phyloP scores from a whole-genome alignment of 2,797 vertebrate genomes.

The Lophotriccus pileatus region DNA sequence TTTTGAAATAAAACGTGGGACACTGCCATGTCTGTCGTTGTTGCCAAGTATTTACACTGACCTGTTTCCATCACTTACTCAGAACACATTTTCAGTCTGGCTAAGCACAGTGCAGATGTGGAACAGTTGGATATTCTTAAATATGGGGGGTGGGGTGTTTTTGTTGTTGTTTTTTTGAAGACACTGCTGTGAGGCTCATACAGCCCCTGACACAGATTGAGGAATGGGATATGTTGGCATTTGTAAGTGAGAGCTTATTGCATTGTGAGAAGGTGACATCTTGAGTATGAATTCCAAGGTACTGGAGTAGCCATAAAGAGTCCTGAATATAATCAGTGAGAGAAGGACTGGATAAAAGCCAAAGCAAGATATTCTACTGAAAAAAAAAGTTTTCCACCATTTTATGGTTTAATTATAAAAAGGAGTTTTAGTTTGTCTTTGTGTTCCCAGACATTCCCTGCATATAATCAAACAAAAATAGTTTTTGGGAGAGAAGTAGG shows the following conservation, averaged over 20 bases:
- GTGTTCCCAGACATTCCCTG: not conserved
- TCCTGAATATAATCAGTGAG: not conserved
- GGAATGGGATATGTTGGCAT: not conserved
- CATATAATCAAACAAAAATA: not conserved
- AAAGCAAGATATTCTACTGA: not conserved
- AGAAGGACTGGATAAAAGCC: not conserved
- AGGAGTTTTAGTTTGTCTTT: not conserved
- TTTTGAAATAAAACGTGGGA: constrained; percentile 39
- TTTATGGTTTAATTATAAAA: not conserved
- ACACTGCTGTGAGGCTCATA: not conserved
- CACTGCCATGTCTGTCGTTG: not conserved
- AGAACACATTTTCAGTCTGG: constrained; percentile 27
- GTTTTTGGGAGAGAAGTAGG: not conserved
- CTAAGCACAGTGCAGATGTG: constrained; percentile 35
- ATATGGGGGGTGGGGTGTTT: not conserved
- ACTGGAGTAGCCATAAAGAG: not conserved
- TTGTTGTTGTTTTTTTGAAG: not conserved
- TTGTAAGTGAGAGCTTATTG: not conserved
- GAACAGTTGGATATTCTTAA: constrained; percentile 60
- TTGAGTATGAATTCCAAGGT: not conserved
- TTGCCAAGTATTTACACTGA: constrained; percentile 42
- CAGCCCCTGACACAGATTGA: not conserved
- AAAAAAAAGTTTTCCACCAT: not conserved
- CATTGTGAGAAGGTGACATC: not conserved
- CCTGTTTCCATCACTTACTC: constrained; percentile 36